Conservation (phyloP, 2,797 vertebrate genomes). For the Morelia viridis region DNA sequence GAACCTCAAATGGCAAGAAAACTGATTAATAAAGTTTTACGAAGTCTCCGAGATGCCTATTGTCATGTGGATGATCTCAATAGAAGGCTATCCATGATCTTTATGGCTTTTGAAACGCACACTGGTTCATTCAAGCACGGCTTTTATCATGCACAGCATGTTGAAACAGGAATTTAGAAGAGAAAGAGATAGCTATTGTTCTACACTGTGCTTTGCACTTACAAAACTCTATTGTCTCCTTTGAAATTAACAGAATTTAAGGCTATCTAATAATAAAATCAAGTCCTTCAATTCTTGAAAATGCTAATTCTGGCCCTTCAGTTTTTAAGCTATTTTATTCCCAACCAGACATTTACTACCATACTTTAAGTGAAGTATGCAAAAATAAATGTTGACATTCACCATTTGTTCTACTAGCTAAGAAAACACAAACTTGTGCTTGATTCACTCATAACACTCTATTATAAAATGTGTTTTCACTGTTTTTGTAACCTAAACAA, state of each 20-base stretch:
- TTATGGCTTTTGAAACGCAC: constrained; percentile 44
- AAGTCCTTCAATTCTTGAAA: background rate
- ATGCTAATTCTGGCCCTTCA: constrained; percentile 12
- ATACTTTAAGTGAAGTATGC: background rate
- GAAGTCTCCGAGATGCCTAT: constrained; percentile 18
- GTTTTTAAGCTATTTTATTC: background rate
- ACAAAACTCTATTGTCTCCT: background rate
- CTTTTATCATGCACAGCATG: constrained; percentile 60
- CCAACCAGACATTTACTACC: constrained; percentile 12
- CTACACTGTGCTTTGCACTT: background rate
- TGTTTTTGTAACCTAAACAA: background rate
- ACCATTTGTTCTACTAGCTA: background rate
- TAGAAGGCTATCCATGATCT: constrained; percentile 54
- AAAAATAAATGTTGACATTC: constrained; percentile 34
- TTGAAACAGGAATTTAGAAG: constrained; percentile 12
- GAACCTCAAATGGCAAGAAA: constrained; percentile 14
- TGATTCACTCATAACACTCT: background rate
- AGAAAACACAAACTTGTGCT: background rate
- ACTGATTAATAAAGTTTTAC: constrained; percentile 23
- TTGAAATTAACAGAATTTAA: constrained; percentile 29
- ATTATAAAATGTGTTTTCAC: background rate
- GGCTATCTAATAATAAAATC: constrained; percentile 35
- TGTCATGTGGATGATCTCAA: constrained; percentile 53
- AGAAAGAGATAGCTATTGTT: constrained; percentile 30
- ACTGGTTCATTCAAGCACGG: constrained; percentile 4